Percentiles rank a stretch among this genome's conserved stretches.
phyloP scores from a whole-genome alignment of 2,797 vertebrate species.

The Austrolebias charrua region DNA sequence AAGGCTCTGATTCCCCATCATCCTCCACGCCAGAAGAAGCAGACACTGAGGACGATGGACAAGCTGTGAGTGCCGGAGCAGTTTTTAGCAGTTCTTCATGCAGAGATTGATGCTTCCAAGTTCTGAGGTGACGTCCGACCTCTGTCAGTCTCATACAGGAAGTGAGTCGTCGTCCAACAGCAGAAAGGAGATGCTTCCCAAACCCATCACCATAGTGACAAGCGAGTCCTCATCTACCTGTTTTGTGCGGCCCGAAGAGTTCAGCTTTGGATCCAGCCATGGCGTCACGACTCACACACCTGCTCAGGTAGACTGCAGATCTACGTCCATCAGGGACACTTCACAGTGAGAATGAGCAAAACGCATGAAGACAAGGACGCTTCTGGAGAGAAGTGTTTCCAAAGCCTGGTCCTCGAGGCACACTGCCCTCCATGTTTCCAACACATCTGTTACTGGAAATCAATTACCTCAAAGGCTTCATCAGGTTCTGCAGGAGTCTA shows the following conservation, averaged over 20 bases:
- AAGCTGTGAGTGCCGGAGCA: conserved; percentile 76
- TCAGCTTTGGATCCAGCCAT: conserved; percentile 75
- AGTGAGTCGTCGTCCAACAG: conserved; percentile 92
- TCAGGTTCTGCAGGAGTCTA: background rate
- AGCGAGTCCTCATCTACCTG: conserved; percentile 88
- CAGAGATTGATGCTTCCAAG: conserved; percentile 17
- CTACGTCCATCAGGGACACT: background rate
- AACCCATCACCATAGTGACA: conserved; percentile 85
- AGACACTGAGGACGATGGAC: conserved; percentile 83
- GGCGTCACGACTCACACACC: conserved; percentile 77
- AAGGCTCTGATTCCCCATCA: conserved; percentile 81
- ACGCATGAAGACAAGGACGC: too few species aligned
- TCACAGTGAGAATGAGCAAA: background rate
- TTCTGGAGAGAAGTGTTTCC: too few species aligned
- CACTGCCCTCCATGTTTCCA: too few species aligned
- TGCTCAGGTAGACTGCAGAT: conserved; percentile 71
- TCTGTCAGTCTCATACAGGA: conserved; percentile 88
- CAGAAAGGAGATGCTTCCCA: conserved; percentile 89
- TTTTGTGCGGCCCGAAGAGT: conserved; percentile 82
- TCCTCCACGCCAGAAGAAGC: conserved; percentile 83
- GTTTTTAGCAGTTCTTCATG: background rate
- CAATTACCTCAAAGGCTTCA: background rate
- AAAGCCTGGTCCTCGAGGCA: too few species aligned
- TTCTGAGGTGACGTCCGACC: conserved; percentile 64
- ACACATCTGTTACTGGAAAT: background rate